phyloP scores from a whole-genome alignment of 1,140 invertebrate species.

The Daktulosphaira vitifoliae region DNA sequence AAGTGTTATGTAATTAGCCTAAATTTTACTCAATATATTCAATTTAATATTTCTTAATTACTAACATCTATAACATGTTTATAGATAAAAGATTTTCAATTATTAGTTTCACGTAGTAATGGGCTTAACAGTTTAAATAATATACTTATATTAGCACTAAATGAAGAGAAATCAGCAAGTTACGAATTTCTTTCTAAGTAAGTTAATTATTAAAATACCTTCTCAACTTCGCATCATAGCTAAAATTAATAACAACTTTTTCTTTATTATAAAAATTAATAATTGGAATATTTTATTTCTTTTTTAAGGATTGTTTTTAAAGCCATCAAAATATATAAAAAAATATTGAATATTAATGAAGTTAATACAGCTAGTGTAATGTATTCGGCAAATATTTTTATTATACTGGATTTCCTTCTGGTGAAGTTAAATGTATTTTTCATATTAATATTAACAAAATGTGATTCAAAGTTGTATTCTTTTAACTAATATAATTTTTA shows the following conservation, averaged over 20 bases:
- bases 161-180: constrained; percentile 4
- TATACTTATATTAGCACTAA: constrained; percentile 8
- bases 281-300: too few relatives aligned
- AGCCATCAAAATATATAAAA: constrained; percentile 7
- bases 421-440: constrained; percentile 24
- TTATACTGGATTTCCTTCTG: constrained; percentile 22
- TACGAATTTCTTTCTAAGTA: constrained; percentile 9
- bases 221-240: too few relatives aligned
- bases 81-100: constrained; percentile 26
- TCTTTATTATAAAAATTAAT: too few relatives aligned
- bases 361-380: constrained; percentile 4
- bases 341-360: constrained; percentile 19
- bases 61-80: neutral
- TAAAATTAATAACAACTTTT: too few relatives aligned
- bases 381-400: constrained; percentile 15
- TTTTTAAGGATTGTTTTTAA: constrained; percentile 7
- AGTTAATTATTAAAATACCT: neutral
- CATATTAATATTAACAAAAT: too few relatives aligned
- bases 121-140: constrained; percentile 11
- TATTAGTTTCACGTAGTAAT: constrained; percentile 14
- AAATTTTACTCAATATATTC: too few relatives aligned
- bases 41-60: too few relatives aligned
- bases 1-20: too few relatives aligned
- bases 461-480: too few relatives aligned
- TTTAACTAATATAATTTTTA: neutral